These are phyloP conservation scores for Zhuqinia jingwanae DNA, from an alignment of 2,888 invertebrate genomes.

Conservation along the genomic window DNA sequence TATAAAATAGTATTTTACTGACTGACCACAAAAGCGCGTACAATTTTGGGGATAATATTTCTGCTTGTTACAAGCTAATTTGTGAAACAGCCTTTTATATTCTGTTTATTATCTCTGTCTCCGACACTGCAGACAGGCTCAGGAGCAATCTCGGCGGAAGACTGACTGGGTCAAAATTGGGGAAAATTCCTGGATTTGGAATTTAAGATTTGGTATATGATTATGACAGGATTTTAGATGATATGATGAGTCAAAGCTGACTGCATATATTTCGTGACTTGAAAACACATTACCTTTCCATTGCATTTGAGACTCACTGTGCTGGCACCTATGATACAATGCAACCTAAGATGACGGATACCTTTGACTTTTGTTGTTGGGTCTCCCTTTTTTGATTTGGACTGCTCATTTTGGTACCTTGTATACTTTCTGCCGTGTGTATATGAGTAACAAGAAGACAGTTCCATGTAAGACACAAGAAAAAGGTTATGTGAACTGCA, in stretches of 20 bases:
- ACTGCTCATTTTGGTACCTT: too few species aligned
- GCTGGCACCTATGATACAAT: too few species aligned
- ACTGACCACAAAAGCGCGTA: background rate
- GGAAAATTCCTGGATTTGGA: background rate
- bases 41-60: background rate
- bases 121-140: background rate
- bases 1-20: too few species aligned
- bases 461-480: too few species aligned
- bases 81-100: background rate
- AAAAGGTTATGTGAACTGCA: too few species aligned
- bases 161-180: constrained; percentile 3
- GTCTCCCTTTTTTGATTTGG: too few species aligned
- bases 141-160: background rate
- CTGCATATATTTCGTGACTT: background rate
- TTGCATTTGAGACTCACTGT: too few species aligned
- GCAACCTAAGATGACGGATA: too few species aligned
- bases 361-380: too few species aligned
- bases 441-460: too few species aligned
- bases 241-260: background rate
- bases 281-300: too few species aligned
- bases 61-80: background rate
- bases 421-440: too few species aligned
- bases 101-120: background rate
- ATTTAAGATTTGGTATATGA: background rate
- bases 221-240: background rate